phyloP scores from a whole-genome alignment of 2,113 vertebrate genomes.

The Petaurus breviceps region DNA sequence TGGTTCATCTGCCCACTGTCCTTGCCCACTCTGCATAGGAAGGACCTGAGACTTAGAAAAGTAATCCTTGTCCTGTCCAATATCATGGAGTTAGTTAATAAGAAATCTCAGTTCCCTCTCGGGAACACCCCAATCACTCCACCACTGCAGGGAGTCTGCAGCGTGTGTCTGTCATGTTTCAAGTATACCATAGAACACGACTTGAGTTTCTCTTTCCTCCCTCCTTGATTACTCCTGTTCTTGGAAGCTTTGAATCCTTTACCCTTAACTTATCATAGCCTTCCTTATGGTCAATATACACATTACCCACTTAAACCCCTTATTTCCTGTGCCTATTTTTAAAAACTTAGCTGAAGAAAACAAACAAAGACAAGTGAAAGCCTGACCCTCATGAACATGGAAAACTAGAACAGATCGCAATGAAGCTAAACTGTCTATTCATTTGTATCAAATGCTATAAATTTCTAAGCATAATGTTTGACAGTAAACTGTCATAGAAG shows the following conservation, averaged over 20 bases:
- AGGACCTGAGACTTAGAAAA: not conserved
- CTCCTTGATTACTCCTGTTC: slow-evolving; percentile 27
- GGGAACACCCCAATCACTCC: not conserved
- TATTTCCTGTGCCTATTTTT: slow-evolving; percentile 16
- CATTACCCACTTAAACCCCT: slow-evolving; percentile 45
- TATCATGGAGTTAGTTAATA: not conserved
- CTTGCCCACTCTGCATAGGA: not conserved
- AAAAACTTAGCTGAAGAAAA: slow-evolving; percentile 1
- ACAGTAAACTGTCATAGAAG: slow-evolving; percentile 85
- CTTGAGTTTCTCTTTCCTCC: not conserved
- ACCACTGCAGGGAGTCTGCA: not conserved
- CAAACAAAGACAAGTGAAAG: slow-evolving; percentile 43
- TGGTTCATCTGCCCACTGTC: not conserved
- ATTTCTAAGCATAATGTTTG: slow-evolving; percentile 85
- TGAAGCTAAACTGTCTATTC: slow-evolving; percentile 81
- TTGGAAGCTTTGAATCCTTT: not conserved
- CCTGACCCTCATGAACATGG: slow-evolving; percentile 61
- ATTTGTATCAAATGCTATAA: slow-evolving; percentile 84
- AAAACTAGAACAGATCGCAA: slow-evolving; percentile 75
- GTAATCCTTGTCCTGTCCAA: not conserved
- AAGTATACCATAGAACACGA: not conserved
- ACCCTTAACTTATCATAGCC: slow-evolving; percentile 1
- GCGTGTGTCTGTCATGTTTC: not conserved
- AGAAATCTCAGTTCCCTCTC: not conserved
- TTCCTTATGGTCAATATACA: slow-evolving; percentile 44